Conservation (phyloP, 2,113 vertebrate species). For the Melanocharis versteri region DNA sequence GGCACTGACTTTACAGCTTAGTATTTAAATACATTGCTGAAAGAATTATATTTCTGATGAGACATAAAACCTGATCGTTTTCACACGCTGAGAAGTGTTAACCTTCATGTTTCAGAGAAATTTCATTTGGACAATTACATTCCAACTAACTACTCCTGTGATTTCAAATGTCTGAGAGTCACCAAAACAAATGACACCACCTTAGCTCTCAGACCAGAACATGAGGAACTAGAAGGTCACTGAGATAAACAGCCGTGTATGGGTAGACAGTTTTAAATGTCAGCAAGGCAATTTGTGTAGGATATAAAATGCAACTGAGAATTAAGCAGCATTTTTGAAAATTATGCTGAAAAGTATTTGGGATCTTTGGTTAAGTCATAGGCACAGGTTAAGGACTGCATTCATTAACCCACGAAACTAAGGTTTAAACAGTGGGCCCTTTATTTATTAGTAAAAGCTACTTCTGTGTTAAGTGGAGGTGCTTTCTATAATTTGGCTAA, state of each 20-base stretch:
- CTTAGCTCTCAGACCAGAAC: neutral
- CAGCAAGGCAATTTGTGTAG: neutral
- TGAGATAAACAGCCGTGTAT: neutral
- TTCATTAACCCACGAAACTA: neutral
- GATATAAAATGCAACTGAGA: neutral
- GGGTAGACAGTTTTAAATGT: neutral
- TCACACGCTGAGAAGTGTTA: neutral
- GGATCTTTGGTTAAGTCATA: neutral
- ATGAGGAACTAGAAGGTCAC: conserved; percentile 10
- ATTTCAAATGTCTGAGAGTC: neutral
- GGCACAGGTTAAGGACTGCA: neutral
- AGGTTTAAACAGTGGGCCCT: neutral
- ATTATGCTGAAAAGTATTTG: neutral
- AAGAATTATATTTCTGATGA: neutral
- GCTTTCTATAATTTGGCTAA: neutral
- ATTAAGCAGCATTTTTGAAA: neutral
- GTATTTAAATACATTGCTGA: neutral
- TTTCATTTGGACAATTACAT: conserved; percentile 5
- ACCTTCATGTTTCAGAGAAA: neutral
- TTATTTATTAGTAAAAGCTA: neutral
- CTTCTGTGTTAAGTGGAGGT: neutral
- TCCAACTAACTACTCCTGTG: neutral
- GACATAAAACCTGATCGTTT: neutral
- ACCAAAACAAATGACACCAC: neutral
- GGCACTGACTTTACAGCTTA: neutral